Evolutionary conservation across 35 echinoderm and acorn worm species (phyloP), one percentile per base, ranked within the genome.

Genomic region (Antedon bifida): DNA sequence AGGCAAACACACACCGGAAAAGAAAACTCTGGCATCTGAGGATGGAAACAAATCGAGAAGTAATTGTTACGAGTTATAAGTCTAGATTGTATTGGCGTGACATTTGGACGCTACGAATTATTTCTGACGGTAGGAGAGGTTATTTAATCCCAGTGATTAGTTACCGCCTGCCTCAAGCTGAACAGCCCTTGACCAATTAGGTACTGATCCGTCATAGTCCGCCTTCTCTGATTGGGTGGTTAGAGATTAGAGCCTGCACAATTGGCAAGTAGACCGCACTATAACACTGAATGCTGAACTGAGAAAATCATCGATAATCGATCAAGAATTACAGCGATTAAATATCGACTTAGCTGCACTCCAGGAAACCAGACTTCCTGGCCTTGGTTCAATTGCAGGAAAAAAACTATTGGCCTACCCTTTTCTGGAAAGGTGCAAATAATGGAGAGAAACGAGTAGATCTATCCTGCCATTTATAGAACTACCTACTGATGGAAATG

Each of bases 151-250:
- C 76, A 78, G 10, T 78, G 84, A 21, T 78, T 36, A 79, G 36
- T 76, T 86, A 79, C 84, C 84, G 39, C 76, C 86, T 32, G 39
- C 56, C 78, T 82, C 36, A 87, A 81, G 78, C 78, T 87, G 86
- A 33, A 46, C 77, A 87, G 78, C 86, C 77, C 73, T 34, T 55
- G 82, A 34, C 30, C 84, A 86, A 55, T 86, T 79, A 86, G 34
- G 84, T 86, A 76, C 29, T 79, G 76, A 30, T 38, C 84, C 74
- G 36, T 39, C 75, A 79, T 76, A 30, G 79, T 33, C 86, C n/a
- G 34, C 38, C 33, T 36, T 3, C 36, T 36, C 73, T 30, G 30
- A 8, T 34, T 2, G 34, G 78, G 86, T 87, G 86, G 44, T 21
- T 35, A 30, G 23, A 75, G 79, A 39, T 45, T 82, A 87, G 32